Base-by-base conservation (phyloP, 2,888 invertebrate species). In the Deilephila elpenor region DNA sequence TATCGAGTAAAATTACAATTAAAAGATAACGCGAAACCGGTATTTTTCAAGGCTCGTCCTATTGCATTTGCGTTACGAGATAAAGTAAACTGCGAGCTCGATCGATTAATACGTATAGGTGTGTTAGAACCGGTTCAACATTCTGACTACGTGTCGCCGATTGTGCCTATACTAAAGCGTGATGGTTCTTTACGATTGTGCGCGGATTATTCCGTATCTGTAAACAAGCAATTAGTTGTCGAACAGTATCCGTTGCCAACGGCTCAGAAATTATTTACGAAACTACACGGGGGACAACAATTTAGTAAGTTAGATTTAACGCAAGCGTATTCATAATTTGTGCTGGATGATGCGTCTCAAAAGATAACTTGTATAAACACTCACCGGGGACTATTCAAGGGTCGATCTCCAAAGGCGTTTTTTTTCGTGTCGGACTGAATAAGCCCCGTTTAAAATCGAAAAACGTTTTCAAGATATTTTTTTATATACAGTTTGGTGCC, bases 191-290 rank as follows among this genome's bases (percentile, higher is more conserved):
- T 80, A 17, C 71, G 78, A 17, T 53, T 81, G 29, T 79, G n/a
- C n/a, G n/a, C n/a, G n/a, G n/a, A n/a, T n/a, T n/a, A n/a, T n/a
- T n/a, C n/a, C n/a, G n/a, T n/a, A 78, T 75, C 72, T n/a, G 70
- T 80, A 25, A 80, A 80, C 71, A 80, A 80, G 75, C 75, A 79
- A 25, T 72, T 80, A 59, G 14, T 75, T 1, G 53, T 80, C 0
- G 82, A 82, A 34, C 73, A 82, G 56, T 82, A 80, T 53, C 80
- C 82, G 0, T 72, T 82, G 0, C 81, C 79, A 3, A 78, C 76
- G 0, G 60, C 76, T 3, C 74, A 73, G 4, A 77, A 79, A 11
- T 62, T 81, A 20, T 79, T 80, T 73, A 70, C 79, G 4, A 79
- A 78, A 59, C 70, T 82, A 32, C 72, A 78, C 29, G 78, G 78